Base-by-base conservation (phyloP, 2,113 vertebrate genomes). In the Parus major region DNA sequence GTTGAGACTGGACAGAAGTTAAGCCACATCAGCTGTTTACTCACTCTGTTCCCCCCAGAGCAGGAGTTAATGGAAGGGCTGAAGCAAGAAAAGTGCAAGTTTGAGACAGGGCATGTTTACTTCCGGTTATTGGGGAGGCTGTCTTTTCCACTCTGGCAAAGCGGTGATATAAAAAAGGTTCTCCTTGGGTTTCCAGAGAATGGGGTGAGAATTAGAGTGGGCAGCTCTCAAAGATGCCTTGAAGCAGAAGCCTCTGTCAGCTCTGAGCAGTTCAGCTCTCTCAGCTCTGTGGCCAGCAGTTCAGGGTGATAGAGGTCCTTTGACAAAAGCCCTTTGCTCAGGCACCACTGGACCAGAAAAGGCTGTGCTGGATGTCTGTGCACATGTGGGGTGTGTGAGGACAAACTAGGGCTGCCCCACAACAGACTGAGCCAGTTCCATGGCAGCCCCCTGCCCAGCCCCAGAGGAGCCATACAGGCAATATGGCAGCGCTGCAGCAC, bases 401-500 rank as follows among this genome's bases (percentile, higher is more conserved):
- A 47, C 10, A 63, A 56, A 8, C 9, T 35, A 42, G 21, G 31
- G 25, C 42, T 19, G 15, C 7, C 11, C 20, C 24, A 47, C 3
- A 2, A 2, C 0, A 1, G 4, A 47, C 8, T 25, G 24, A 35
- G 24, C 20, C 24, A 55, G 29, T 14, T 47, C 29, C 9, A 1
- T 14, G n/a, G 56, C 56, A 39, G 56, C 12, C 8, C 28, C 47
- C 24, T n/a, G 39, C 8, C 22, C 41, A 55, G 10, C 10, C 47
- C 41, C n/a, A 55, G 47, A 6, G 2, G 31, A 49, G 35, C 24
- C 35, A 25, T 3, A 4, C 29, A 49, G 60, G 29, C 19, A 41
- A 24, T 5, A n/a, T 0, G 1, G 42, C 61, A 49, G 24, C 0
- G 0, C 42, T 75, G 52, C 35, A 50, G 44, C 36, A 59, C 0